Evolutionary conservation across 2,888 invertebrate genomes (phyloP).

Genomic region (Athetis lepigone): DNA sequence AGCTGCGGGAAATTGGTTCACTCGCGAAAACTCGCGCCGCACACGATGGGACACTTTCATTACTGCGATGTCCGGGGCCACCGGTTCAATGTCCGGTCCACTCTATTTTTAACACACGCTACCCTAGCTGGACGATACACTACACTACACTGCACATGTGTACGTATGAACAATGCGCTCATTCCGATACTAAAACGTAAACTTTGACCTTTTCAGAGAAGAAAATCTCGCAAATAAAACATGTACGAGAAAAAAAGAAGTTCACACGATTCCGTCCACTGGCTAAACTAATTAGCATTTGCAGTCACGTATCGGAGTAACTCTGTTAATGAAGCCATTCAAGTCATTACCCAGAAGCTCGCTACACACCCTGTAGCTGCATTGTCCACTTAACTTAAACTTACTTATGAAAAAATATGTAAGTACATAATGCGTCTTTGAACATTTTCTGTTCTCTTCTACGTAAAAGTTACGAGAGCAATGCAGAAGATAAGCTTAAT

Average conservation of each 20-base stretch:
- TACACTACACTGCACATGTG: conserved; percentile 69
- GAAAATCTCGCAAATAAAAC: conserved; percentile 53
- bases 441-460: conserved; percentile 45
- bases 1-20: conserved; percentile 78
- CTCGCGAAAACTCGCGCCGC: conserved; percentile 77
- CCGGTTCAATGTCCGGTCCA: conserved; percentile 88
- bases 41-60: conserved; percentile 85
- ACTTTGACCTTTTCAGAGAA: conserved; percentile 68
- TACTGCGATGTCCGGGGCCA: conserved; percentile 83
- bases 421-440: conserved; percentile 54
- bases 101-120: conserved; percentile 86
- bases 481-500: conserved; percentile 15
- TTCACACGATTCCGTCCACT: conserved; percentile 51
- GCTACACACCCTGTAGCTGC: conserved; percentile 47
- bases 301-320: conserved; percentile 78
- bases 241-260: conserved; percentile 55
- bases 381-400: conserved; percentile 52
- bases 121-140: conserved; percentile 72
- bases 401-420: conserved; percentile 58
- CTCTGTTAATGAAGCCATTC: conserved; percentile 83
- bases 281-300: conserved; percentile 73
- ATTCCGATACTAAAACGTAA: conserved; percentile 59
- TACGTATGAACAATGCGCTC: conserved; percentile 75
- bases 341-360: conserved; percentile 75
- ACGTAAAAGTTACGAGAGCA: conserved; percentile 13